Evolutionary conservation across 2,113 vertebrate genomes (phyloP), one percentile per base, ranked within the genome.

Genomic region (Aptenodytes forsteri): DNA sequence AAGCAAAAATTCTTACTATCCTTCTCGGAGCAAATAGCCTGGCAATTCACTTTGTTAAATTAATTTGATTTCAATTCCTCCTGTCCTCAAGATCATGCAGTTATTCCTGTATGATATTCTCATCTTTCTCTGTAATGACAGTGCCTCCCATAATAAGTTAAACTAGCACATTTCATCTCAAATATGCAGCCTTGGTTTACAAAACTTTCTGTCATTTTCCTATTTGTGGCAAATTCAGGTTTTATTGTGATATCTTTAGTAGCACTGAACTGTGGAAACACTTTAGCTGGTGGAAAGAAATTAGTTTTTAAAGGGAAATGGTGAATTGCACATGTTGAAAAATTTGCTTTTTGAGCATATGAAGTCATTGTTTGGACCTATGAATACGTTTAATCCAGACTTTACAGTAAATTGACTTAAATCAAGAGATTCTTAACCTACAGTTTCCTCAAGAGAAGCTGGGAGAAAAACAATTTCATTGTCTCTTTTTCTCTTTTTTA

Each of bases 171-270:
- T 89, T 91, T 71, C 2, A 75, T 78, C 65, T 96, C 59, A 97
- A 94, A 75, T 61, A 62, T 85, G 44, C 42, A 93, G 56, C 38
- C 26, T 47, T 46, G 50, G 25, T 91, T 90, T 94, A 81, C 40
- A 54, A 85, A 96, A 94, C 50, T 96, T 95, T 93, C 80, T 90
- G 75, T 93, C 73, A 77, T 66, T 83, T 97, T 97, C 25, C 34
- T 77, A 16, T 97, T 83, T 95, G 90, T 92, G 47, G 23, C 7
- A 46, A 96, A 96, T 97, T 92, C 55, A 73, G 27, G n/a, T 89
- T 96, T 97, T 93, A 49, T 32, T 67, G 29, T 47, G 19, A 72
- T 55, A 62, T 47, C 23, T 89, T 82, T 67, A 70, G 30, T 40
- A 81, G 25, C 42, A 83, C 9, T 81, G 76, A 92, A 70, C 26